phyloP scores from a whole-genome alignment of 1,140 invertebrate species.

The Drosophila melanogaster region DNA sequence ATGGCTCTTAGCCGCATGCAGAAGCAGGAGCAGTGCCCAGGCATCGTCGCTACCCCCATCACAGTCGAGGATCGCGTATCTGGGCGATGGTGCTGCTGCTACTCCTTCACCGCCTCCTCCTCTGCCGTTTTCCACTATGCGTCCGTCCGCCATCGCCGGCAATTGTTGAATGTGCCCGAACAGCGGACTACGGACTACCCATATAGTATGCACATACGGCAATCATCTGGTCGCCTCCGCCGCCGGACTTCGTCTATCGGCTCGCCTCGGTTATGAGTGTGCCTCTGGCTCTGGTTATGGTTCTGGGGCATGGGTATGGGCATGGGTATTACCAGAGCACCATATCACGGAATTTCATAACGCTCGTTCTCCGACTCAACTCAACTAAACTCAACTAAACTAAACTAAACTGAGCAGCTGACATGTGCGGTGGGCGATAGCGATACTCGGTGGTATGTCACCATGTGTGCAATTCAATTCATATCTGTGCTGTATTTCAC shows the following conservation, averaged over 20 bases:
- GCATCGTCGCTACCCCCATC: slow-evolving; percentile 89
- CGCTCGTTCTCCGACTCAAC: not conserved
- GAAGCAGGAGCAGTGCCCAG: slow-evolving; percentile 86
- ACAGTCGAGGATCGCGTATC: slow-evolving; percentile 86
- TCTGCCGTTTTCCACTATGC: slow-evolving; percentile 19
- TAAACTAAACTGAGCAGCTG: not conserved
- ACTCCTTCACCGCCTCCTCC: not conserved
- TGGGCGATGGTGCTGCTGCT: not conserved
- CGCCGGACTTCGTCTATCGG: slow-evolving; percentile 13
- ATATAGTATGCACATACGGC: not conserved
- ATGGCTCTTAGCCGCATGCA: slow-evolving; percentile 85
- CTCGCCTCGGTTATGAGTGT: not conserved
- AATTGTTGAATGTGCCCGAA: slow-evolving; percentile 21
- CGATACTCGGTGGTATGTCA: not conserved
- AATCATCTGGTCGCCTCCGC: slow-evolving; percentile 13
- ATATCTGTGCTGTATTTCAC: slow-evolving; percentile 29
- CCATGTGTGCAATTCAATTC: slow-evolving; percentile 31
- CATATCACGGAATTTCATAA: slow-evolving; percentile 29
- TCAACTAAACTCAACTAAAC: too few relatives aligned
- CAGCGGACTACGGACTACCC: slow-evolving; percentile 4
- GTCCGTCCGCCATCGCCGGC: slow-evolving; percentile 40
- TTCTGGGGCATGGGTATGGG: not conserved
- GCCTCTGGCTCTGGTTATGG: not conserved
- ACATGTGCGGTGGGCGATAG: slow-evolving; percentile 18
- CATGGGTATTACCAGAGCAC: not conserved